Conservation (phyloP, 53 echinoderm and acorn worm genomes). For the Paelopatides confundens region DNA sequence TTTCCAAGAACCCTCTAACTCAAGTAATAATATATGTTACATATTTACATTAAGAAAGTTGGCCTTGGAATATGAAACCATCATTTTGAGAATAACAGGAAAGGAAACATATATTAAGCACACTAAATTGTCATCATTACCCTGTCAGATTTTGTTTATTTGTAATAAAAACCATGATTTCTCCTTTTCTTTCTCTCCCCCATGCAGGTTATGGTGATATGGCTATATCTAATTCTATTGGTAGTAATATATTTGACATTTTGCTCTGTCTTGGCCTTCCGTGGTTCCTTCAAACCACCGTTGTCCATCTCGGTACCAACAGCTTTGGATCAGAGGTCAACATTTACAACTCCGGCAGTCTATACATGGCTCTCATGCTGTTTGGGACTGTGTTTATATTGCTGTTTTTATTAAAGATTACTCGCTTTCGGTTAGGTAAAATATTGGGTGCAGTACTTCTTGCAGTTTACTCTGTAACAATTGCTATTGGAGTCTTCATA, state of each 20-base stretch:
- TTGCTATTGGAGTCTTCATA: conserved; percentile 68
- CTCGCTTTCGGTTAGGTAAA: conserved; percentile 70
- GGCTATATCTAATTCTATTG: conserved; percentile 94
- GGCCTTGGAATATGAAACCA: too few species aligned
- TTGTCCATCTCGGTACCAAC: conserved; percentile 45
- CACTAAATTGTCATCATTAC: too few species aligned
- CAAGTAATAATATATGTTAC: too few species aligned
- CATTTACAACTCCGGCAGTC: conserved; percentile 72
- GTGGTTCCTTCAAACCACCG: conserved; percentile 83
- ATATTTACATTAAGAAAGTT: too few species aligned
- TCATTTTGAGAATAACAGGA: too few species aligned
- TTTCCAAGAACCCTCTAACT: too few species aligned
- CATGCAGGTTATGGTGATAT: conserved; percentile 86
- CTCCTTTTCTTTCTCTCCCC: neutral
- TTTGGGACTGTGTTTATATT: conserved; percentile 69
- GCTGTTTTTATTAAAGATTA: conserved; percentile 60
- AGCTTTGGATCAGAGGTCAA: conserved; percentile 24
- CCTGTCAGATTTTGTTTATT: too few species aligned
- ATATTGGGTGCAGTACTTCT: conserved; percentile 66
- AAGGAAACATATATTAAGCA: too few species aligned
- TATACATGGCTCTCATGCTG: conserved; percentile 71
- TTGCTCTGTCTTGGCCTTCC: conserved; percentile 89
- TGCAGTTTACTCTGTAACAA: conserved; percentile 63
- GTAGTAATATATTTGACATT: conserved; percentile 94
- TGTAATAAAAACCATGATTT: neutral